These are phyloP conservation scores for Dinomys branickii DNA, from an alignment of 2,113 vertebrate species.

Conservation along the genomic window DNA sequence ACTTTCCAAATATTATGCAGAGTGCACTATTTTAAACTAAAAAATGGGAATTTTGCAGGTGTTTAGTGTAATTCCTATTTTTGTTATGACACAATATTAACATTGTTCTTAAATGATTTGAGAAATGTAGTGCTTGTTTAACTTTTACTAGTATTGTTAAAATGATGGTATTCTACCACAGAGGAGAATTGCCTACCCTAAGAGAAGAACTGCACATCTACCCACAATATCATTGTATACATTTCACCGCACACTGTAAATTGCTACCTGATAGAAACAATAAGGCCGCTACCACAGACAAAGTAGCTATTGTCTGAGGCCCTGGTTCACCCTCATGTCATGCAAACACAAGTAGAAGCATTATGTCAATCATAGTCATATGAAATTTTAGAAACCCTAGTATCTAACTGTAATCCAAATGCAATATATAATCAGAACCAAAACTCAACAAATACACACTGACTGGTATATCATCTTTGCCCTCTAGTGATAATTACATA, in stretches of 20 bases:
- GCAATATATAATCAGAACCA: conserved; percentile 72
- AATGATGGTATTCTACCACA: neutral
- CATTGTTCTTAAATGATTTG: neutral
- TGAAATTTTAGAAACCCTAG: conserved; percentile 72
- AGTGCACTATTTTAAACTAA: neutral
- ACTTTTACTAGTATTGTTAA: neutral
- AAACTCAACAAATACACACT: conserved; percentile 73
- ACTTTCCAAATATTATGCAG: neutral
- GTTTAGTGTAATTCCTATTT: neutral
- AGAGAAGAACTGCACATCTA: neutral
- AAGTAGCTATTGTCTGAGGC: conserved; percentile 70
- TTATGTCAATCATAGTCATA: conserved; percentile 75
- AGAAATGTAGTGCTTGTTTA: neutral
- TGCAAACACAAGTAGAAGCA: conserved; percentile 67
- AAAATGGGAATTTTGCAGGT: neutral
- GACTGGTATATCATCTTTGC: conserved; percentile 67
- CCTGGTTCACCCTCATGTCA: conserved; percentile 67
- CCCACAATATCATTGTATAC: neutral
- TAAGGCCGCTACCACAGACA: conserved; percentile 68
- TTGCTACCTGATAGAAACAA: conserved; percentile 62
- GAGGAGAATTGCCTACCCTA: neutral
- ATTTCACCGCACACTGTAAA: conserved; percentile 47
- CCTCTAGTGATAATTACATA: conserved; percentile 69
- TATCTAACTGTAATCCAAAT: conserved; percentile 61
- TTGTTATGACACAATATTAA: neutral